A percentile compares a stretch with the other conserved stretches of the same genome.
Evolutionary conservation across 1,140 invertebrate genomes (phyloP).

Genomic region (Drepana arcuata): DNA sequence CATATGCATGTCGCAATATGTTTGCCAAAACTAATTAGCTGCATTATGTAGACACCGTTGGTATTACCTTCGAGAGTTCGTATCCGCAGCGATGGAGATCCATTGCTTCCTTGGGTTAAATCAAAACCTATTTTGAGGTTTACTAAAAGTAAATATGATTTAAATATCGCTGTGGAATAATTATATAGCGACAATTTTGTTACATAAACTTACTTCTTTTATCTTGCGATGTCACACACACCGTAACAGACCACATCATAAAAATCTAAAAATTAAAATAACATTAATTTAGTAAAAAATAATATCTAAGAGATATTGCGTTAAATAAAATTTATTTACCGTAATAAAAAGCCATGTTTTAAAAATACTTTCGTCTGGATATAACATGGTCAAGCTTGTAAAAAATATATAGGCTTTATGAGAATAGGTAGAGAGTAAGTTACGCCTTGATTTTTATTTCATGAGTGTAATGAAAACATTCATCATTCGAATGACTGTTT

Average conservation of each 20-base stretch:
- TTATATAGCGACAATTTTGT: too few species aligned
- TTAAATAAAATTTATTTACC: conserved; percentile 13
- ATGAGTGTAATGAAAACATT: conserved; percentile 9
- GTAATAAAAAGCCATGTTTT: conserved; percentile 20
- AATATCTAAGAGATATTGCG: not conserved
- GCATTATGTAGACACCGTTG: not conserved
- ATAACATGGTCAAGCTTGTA: conserved; percentile 15
- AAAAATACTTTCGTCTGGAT: conserved; percentile 8
- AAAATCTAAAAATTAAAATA: conserved; percentile 1
- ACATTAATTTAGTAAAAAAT: not conserved
- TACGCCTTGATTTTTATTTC: conserved; percentile 42
- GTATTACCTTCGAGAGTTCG: conserved; percentile 31
- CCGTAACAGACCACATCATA: not conserved
- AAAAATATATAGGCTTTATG: conserved; percentile 9
- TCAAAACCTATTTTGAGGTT: conserved; percentile 42
- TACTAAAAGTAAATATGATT: conserved; percentile 29
- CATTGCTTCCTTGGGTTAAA: conserved; percentile 29
- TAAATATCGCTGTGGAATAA: too few species aligned
- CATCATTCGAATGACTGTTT: too few species aligned
- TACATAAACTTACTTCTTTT: conserved; percentile 1
- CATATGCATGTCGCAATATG: too few species aligned
- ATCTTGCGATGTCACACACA: not conserved
- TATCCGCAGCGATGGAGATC: conserved; percentile 25
- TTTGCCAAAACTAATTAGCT: too few species aligned
- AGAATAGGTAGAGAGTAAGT: conserved; percentile 8